These are phyloP conservation scores for Etheostoma nigrum DNA, from an alignment of 2,797 vertebrate species.

Conservation along the genomic window DNA sequence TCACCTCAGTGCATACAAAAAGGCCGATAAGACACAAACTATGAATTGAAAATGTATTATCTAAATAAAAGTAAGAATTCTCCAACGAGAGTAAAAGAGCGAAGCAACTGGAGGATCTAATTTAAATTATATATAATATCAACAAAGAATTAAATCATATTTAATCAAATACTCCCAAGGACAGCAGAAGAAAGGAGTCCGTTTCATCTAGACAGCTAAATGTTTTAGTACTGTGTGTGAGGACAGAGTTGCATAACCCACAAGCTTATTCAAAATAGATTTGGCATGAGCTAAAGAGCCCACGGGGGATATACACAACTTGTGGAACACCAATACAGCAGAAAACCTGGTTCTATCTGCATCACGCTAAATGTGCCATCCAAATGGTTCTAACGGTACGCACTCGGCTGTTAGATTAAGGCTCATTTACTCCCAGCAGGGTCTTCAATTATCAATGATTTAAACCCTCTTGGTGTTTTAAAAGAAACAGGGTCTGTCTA, in stretches of 20 bases:
- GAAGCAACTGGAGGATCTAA: constrained; percentile 22
- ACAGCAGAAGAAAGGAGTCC: constrained; percentile 6
- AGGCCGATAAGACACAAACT: constrained; percentile 43
- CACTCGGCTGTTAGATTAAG: constrained; percentile 82
- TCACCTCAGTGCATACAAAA: constrained; percentile 43
- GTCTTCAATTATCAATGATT: constrained; percentile 84
- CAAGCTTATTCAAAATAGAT: constrained; percentile 46
- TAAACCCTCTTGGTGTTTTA: constrained; percentile 77
- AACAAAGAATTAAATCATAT: constrained; percentile 23
- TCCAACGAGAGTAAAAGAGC: neutral
- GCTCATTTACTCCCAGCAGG: constrained; percentile 84
- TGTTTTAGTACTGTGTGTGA: constrained; percentile 10
- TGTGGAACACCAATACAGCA: constrained; percentile 3
- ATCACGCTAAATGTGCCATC: constrained; percentile 47
- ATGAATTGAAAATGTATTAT: constrained; percentile 41
- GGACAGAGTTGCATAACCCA: constrained; percentile 12
- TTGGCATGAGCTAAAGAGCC: constrained; percentile 35
- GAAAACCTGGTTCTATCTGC: constrained; percentile 50
- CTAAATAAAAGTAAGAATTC: constrained; percentile 18
- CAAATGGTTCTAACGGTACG: constrained; percentile 72
- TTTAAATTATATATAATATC: constrained; percentile 41
- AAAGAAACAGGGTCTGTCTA: constrained; percentile 56
- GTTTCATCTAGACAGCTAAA: constrained; percentile 9
- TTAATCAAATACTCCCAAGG: constrained; percentile 5
- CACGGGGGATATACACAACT: constrained; percentile 20